phyloP scores from a whole-genome alignment of 1,140 invertebrate genomes.

The Thaumatotibia leucotreta region DNA sequence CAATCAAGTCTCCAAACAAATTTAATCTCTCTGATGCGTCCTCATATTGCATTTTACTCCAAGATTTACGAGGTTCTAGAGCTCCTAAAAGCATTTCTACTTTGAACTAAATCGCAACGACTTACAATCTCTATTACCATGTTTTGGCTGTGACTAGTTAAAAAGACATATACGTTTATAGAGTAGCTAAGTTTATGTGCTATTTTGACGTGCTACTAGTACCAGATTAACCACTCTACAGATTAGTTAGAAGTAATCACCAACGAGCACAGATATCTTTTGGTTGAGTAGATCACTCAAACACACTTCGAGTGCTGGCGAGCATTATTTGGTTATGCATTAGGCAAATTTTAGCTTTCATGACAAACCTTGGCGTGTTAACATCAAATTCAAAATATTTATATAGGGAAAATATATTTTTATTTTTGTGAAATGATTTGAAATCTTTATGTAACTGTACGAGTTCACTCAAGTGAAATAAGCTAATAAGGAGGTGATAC shows the following conservation, averaged over 20 bases:
- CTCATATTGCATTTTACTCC: not conserved
- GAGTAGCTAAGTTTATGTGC: not conserved
- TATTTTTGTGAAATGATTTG: too few relatives aligned
- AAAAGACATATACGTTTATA: not conserved
- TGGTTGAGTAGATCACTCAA: not conserved
- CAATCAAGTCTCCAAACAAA: not conserved
- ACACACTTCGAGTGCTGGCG: too few relatives aligned
- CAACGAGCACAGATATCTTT: not conserved
- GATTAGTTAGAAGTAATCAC: not conserved
- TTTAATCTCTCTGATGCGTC: not conserved
- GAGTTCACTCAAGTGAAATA: too few relatives aligned
- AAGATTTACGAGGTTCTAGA: not conserved
- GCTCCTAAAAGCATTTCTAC: not conserved
- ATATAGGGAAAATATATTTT: too few relatives aligned
- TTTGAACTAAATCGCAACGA: not conserved
- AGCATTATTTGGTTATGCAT: too few relatives aligned
- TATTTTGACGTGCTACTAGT: not conserved
- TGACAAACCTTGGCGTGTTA: too few relatives aligned
- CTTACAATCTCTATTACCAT: not conserved
- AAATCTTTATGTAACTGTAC: too few relatives aligned
- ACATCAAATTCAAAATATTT: too few relatives aligned
- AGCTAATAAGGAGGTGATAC: too few relatives aligned
- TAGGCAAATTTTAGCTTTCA: too few relatives aligned
- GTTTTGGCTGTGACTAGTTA: not conserved
- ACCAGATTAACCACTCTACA: not conserved